Evolutionary conservation across 2,797 vertebrate species (phyloP).

Genomic region (Acipenser oxyrinchus): DNA sequence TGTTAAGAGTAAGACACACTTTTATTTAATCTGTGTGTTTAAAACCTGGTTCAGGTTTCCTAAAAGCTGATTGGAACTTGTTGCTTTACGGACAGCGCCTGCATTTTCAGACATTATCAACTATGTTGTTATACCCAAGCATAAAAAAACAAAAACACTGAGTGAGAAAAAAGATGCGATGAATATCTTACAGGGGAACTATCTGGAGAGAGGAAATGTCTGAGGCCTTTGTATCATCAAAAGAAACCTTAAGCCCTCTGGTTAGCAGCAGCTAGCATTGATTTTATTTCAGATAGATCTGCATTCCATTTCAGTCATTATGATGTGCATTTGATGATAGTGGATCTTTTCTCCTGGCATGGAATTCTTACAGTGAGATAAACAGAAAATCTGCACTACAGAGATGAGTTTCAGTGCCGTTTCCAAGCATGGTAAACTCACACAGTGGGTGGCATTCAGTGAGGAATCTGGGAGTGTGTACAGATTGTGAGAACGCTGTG

Average conservation of each 20-base stretch:
- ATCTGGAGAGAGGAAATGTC: slow-evolving; percentile 5
- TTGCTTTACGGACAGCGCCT: slow-evolving; percentile 7
- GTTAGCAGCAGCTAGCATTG: slow-evolving; percentile 3
- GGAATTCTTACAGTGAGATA: slow-evolving; percentile 6
- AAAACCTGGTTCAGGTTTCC: background rate
- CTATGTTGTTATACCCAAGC: slow-evolving; percentile 13
- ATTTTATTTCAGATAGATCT: slow-evolving; percentile 12
- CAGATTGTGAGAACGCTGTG: too few species aligned
- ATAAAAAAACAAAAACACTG: slow-evolving; percentile 17
- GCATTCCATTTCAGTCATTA: slow-evolving; percentile 15
- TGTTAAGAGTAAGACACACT: too few species aligned
- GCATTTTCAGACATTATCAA: background rate
- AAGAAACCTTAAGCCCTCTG: slow-evolving; percentile 3
- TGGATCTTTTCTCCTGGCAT: slow-evolving; percentile 12
- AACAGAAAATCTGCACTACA: slow-evolving; percentile 1
- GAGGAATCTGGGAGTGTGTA: too few species aligned
- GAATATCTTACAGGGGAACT: slow-evolving; percentile 20
- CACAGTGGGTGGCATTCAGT: too few species aligned
- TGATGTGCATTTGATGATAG: slow-evolving; percentile 19
- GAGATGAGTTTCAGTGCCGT: slow-evolving; percentile 2
- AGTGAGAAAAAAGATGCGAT: slow-evolving; percentile 15
- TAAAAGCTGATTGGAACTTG: background rate
- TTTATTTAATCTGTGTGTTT: too few species aligned
- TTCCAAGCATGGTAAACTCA: slow-evolving; percentile 11
- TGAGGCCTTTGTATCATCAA: background rate